Base-by-base conservation (phyloP, 2,113 vertebrate species). In the Micronycteris hirsuta region DNA sequence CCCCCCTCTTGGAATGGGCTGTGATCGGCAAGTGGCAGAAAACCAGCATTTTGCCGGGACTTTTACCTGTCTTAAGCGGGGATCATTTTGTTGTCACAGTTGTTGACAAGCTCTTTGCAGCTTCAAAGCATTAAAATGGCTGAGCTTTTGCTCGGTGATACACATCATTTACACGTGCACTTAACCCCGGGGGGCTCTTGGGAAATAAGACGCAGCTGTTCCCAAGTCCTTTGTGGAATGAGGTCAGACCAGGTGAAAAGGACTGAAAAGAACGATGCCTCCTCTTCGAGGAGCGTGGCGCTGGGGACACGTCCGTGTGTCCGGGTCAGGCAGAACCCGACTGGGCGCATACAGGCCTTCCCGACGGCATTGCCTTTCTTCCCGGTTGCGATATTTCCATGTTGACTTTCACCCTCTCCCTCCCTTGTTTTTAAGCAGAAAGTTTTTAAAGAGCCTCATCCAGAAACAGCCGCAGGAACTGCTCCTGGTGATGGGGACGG, bases 381-480 rank as follows among this genome's bases (percentile, higher is more conserved):
- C 0, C 7, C 0, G 7, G 20, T 3, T 3, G 4, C 10, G 0
- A 1, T 20, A 6, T 38, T 52, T 41, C 58, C 3, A 0, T 0
- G 47, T 4, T 43, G 58, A 68, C 33, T 31, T 5, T 12, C 4
- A 1, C 8, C 16, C 41, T 56, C 58, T 14, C 15, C 7, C 26
- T 31, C 41, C 45, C 12, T 58, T 68, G 36, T 70, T 56, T 68
- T 89, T 11, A 84, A 83, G 92, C 28, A 98, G 98, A 33, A 98
- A 98, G 84, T 98, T 99, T 88, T 76, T 98, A 43, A 98, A 98
- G 91, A 99, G 98, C 20, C 98, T 98, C 0, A 56, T 98, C 47
- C 94, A 97, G 89, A 98, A 98, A 56, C 98, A 98, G 70, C 98
- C 98, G 9, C 95, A 28, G 56, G 98, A 98, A 14, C 98, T 98